Conservation (phyloP, 1,140 invertebrate genomes). For the Littorina saxatilis region DNA sequence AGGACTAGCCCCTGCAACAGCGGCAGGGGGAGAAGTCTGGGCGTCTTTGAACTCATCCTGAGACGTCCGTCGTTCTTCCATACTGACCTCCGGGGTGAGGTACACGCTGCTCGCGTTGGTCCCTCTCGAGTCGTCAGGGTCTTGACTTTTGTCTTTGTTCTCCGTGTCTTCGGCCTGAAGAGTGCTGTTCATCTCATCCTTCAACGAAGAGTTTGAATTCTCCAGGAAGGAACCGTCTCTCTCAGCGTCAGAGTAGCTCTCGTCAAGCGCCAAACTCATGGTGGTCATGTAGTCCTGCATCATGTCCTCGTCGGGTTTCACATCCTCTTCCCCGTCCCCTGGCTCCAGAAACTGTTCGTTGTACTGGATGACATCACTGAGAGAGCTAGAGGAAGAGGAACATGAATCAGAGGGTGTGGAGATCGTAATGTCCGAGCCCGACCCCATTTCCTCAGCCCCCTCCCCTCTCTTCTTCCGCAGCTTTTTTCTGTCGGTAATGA, state of each 20-base stretch:
- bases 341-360: constrained; percentile 50
- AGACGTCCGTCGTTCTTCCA: constrained; percentile 40
- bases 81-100: constrained; percentile 61
- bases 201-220: constrained; percentile 15
- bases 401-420: constrained; percentile 62
- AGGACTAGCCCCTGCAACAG: background rate
- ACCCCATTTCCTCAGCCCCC: constrained; percentile 26
- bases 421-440: constrained; percentile 66
- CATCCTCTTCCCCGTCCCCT: constrained; percentile 53
- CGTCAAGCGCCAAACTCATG: constrained; percentile 61
- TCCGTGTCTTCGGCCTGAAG: constrained; percentile 32
- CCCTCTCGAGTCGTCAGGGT: background rate
- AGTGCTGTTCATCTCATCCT: constrained; percentile 42
- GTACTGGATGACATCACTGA: constrained; percentile 55
- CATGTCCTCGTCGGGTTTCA: constrained; percentile 66
- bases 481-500: constrained; percentile 59
- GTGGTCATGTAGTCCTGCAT: constrained; percentile 63
- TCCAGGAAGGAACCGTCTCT: constrained; percentile 27
- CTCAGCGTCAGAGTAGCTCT: constrained; percentile 53
- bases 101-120: constrained; percentile 56
- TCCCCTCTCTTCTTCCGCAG: constrained; percentile 36
- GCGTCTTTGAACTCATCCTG: constrained; percentile 5
- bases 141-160: constrained; percentile 29
- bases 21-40: background rate
- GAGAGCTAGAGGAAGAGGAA: constrained; percentile 55